phyloP scores from a whole-genome alignment of 2,797 vertebrate genomes.

The Anguilla anguilla region DNA sequence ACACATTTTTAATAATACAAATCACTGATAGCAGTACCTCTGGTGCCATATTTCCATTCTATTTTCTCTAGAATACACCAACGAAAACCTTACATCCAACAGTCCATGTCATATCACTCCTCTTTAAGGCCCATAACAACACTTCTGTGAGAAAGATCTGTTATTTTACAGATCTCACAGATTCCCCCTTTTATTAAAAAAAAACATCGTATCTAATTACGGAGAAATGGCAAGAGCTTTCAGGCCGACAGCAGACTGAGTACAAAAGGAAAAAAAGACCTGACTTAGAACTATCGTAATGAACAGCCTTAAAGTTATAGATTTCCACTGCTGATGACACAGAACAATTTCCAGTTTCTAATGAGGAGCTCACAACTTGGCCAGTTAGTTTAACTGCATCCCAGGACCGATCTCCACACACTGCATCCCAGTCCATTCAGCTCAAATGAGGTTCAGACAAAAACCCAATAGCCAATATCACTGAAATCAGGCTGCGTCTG shows the following conservation, averaged over 20 bases:
- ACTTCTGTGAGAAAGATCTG: background rate
- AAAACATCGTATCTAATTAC: background rate
- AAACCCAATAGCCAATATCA: conserved; percentile 4
- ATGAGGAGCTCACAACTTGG: background rate
- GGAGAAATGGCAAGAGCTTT: background rate
- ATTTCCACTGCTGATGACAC: conserved; percentile 13
- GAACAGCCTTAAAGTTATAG: conserved; percentile 9
- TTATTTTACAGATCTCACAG: background rate
- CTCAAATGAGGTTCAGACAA: background rate
- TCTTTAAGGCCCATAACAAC: background rate
- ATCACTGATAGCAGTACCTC: background rate
- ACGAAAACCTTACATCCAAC: background rate
- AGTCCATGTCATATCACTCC: background rate
- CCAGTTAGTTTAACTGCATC: conserved; percentile 23
- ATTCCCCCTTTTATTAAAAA: background rate
- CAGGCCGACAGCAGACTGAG: background rate
- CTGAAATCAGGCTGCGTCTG: background rate
- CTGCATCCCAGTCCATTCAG: background rate
- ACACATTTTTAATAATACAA: conserved; percentile 43
- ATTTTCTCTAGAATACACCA: background rate
- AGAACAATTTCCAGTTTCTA: background rate
- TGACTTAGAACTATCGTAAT: background rate
- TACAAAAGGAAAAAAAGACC: background rate
- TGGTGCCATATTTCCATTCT: background rate
- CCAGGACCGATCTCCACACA: background rate